Conservation (phyloP, 2,113 vertebrate genomes). For the Nyctibius bracteatus region DNA sequence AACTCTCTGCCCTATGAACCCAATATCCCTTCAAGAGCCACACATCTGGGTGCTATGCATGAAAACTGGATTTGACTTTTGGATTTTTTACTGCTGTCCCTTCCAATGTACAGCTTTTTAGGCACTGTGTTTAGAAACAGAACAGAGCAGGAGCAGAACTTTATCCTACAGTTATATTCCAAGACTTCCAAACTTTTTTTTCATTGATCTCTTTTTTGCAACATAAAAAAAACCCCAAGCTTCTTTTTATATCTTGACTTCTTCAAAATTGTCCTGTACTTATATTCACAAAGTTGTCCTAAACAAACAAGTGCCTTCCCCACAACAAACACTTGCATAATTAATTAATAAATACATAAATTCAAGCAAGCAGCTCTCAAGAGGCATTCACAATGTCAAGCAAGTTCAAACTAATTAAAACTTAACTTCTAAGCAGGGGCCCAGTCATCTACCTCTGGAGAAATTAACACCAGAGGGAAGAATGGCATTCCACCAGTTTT, state of each 20-base stretch:
- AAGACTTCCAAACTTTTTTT: not conserved
- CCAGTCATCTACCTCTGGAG: not conserved
- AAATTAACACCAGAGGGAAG: not conserved
- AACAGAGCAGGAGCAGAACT: not conserved
- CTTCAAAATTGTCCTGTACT: not conserved
- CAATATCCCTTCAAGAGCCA: not conserved
- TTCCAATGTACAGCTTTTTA: not conserved
- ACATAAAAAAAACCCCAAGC: not conserved
- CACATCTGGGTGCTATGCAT: not conserved
- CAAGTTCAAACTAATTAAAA: slow-evolving; percentile 21
- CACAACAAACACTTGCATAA: not conserved
- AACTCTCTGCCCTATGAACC: not conserved
- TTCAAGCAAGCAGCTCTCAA: not conserved
- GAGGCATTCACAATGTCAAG: not conserved
- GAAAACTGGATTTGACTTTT: not conserved
- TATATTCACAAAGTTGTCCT: not conserved
- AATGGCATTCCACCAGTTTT: not conserved
- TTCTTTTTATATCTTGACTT: not conserved
- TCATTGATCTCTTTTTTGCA: not conserved
- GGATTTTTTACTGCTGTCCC: not conserved
- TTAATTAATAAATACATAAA: not conserved
- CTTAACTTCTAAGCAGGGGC: not conserved
- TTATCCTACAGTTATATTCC: not conserved
- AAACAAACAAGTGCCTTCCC: not conserved
- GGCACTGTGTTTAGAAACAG: not conserved